These are phyloP conservation scores for Sarcophaga subvicina DNA, from an alignment of 2,888 invertebrate genomes.

Conservation along the genomic window DNA sequence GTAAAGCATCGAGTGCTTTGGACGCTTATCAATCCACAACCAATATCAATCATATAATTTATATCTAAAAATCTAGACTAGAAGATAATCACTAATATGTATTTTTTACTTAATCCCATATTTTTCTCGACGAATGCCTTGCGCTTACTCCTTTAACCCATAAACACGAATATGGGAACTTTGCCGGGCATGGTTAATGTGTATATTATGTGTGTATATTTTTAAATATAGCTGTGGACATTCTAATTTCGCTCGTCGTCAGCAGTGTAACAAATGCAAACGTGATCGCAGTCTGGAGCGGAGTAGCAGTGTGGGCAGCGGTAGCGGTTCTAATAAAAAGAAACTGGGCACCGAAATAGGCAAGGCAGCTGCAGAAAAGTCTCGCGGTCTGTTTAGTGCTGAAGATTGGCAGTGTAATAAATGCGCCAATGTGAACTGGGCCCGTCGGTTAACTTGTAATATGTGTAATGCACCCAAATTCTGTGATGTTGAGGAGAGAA, in stretches of 20 bases:
- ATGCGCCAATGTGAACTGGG: conserved; percentile 99
- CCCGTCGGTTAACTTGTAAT: conserved; percentile 95
- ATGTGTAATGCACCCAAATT: conserved; percentile 99
- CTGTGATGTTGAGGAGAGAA: conserved; percentile 93
- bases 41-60: conserved; percentile 51
- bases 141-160: conserved; percentile 50
- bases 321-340: conserved; percentile 82
- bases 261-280: conserved; percentile 93
- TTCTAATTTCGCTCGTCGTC: conserved; percentile 95
- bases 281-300: conserved; percentile 74
- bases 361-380: conserved; percentile 98
- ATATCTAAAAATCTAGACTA: conserved; percentile 31
- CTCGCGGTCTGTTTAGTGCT: conserved; percentile 91
- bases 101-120: conserved; percentile 66
- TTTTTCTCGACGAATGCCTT: conserved; percentile 65
- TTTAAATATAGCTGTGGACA: conserved; percentile 88
- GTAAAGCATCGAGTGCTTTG: conserved; percentile 72
- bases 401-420: conserved; percentile 99
- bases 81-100: conserved; percentile 70
- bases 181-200: conserved; percentile 61
- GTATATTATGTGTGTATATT: conserved; percentile 59
- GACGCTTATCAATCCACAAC: conserved; percentile 73
- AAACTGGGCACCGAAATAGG: conserved; percentile 98
- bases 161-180: conserved; percentile 52
- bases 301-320: conserved; percentile 73